phyloP scores from a whole-genome alignment of 2,113 vertebrate genomes.

The Rhagologus leucostigma region DNA sequence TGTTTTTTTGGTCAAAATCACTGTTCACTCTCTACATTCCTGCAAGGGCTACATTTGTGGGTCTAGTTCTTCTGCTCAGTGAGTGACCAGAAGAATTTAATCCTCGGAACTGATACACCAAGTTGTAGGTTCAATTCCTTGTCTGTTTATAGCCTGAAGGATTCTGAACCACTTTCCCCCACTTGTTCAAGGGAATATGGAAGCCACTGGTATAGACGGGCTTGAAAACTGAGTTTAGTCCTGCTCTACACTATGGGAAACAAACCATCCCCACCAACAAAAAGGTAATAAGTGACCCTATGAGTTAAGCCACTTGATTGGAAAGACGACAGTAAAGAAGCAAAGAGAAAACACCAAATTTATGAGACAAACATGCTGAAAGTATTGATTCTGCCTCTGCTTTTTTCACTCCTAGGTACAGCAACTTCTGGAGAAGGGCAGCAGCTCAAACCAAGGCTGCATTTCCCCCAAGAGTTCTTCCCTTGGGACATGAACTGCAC shows the following conservation, averaged over 20 bases:
- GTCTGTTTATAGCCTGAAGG: background rate
- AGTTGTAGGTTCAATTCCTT: background rate
- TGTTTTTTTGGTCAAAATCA: background rate
- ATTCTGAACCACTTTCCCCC: background rate
- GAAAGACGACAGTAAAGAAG: background rate
- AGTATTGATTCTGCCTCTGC: background rate
- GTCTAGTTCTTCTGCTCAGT: background rate
- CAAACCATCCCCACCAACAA: accelerated
- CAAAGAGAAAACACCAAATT: background rate
- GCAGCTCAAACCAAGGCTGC: background rate
- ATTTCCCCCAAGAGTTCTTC: background rate
- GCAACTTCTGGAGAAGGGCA: background rate
- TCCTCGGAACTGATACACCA: background rate
- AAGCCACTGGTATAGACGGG: background rate
- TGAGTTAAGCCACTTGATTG: background rate
- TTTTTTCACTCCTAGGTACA: background rate
- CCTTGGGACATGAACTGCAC: background rate
- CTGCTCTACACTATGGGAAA: background rate
- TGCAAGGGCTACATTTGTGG: background rate
- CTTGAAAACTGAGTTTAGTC: background rate
- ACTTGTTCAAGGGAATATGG: background rate
- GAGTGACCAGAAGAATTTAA: background rate
- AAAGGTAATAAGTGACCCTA: background rate
- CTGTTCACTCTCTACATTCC: background rate
- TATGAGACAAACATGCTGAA: background rate